Conservation (phyloP, 2,113 vertebrate genomes). For the Pimephales promelas region DNA sequence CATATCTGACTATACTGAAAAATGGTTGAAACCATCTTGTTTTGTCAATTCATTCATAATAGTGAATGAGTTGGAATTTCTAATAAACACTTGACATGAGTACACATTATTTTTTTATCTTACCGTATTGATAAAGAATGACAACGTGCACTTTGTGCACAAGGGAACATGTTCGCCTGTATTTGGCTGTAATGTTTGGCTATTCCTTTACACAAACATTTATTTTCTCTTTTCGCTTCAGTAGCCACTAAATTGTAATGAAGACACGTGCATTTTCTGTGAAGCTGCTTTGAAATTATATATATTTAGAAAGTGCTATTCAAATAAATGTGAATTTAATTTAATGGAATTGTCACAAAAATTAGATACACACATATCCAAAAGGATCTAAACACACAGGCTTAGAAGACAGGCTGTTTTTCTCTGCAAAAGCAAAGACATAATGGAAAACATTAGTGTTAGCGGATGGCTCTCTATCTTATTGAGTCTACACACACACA, state of each 20-base stretch:
- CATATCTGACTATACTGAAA: neutral
- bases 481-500: conserved; percentile 27
- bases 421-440: conserved; percentile 46
- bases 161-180: neutral
- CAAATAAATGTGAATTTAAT: too few species aligned
- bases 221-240: neutral
- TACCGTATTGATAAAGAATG: too few species aligned
- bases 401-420: conserved; percentile 44
- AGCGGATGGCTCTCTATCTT: conserved; percentile 52
- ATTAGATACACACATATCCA: neutral
- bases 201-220: neutral
- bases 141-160: too few species aligned
- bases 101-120: too few species aligned
- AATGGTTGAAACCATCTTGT: neutral
- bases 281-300: too few species aligned
- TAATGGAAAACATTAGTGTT: conserved; percentile 59
- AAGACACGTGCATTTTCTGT: too few species aligned
- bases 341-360: neutral
- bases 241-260: neutral
- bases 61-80: too few species aligned
- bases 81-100: neutral
- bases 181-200: neutral
- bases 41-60: neutral
- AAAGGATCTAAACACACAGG: conserved; percentile 21
- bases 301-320: too few species aligned